A percentile compares a stretch with the other conserved stretches of the same genome.
These are phyloP conservation scores for Protaetia brevitarsis DNA, from an alignment of 1,140 invertebrate species.

Conservation along the genomic window DNA sequence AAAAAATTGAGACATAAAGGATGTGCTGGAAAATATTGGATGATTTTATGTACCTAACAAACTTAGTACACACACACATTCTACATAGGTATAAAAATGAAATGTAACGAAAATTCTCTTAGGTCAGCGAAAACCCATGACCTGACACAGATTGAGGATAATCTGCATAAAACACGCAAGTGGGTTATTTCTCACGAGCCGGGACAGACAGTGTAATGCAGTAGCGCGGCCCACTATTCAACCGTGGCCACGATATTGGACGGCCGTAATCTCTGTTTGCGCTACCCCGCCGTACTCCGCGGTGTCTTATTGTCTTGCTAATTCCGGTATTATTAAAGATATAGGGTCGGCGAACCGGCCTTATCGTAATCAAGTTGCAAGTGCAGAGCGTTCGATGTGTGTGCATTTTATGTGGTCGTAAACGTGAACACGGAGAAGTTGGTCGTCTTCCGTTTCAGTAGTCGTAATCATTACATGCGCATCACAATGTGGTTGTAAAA, in stretches of 20 bases:
- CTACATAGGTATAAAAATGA: neutral
- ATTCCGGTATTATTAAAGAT: constrained; percentile 13
- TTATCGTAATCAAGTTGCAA: neutral
- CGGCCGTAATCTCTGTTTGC: constrained; percentile 4
- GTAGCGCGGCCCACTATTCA: neutral
- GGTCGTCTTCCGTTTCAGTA: too few species aligned
- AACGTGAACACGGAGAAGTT: too few species aligned
- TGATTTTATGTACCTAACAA: too few species aligned
- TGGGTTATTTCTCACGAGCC: neutral
- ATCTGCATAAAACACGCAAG: neutral
- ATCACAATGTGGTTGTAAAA: too few species aligned
- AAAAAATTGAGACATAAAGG: too few species aligned
- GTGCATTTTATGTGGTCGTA: neutral
- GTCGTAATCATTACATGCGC: too few species aligned
- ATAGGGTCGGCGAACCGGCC: neutral
- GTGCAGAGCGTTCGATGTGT: neutral
- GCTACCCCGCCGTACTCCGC: neutral
- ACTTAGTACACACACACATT: too few species aligned
- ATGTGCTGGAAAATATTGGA: too few species aligned
- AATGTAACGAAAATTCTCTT: neutral
- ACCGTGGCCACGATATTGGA: neutral
- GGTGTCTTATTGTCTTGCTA: constrained; percentile 3
- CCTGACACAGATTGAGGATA: constrained; percentile 11
- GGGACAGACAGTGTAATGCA: neutral
- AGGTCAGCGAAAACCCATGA: neutral